Evolutionary conservation across 2,797 vertebrate genomes (phyloP).

Genomic region (Cottoperca gobio): DNA sequence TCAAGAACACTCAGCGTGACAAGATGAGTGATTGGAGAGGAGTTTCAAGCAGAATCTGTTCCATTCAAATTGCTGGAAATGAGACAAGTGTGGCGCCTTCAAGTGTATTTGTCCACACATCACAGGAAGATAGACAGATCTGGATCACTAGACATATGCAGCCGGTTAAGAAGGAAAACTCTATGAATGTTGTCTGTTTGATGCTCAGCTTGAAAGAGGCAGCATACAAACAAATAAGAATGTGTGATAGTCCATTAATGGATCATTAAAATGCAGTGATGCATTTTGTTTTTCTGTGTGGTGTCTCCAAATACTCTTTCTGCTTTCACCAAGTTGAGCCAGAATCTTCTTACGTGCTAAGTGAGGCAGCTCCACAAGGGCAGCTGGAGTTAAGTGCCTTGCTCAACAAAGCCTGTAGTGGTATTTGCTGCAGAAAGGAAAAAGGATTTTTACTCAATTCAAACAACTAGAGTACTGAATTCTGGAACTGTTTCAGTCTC

Average conservation of each 20-base stretch:
- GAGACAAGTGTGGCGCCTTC: conserved; percentile 26
- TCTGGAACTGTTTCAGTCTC: too few species aligned
- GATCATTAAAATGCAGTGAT: background rate
- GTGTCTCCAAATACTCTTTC: too few species aligned
- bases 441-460: too few species aligned
- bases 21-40: conserved; percentile 54
- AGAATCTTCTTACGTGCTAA: too few species aligned
- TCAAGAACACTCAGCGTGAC: conserved; percentile 62
- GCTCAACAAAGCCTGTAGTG: background rate
- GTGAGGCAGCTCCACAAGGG: too few species aligned
- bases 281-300: background rate
- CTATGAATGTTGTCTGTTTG: background rate
- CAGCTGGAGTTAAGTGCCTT: too few species aligned
- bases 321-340: too few species aligned
- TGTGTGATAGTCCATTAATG: background rate
- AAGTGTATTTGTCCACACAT: conserved; percentile 26
- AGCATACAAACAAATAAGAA: background rate
- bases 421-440: background rate
- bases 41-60: conserved; percentile 37
- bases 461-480: background rate
- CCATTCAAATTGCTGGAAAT: conserved; percentile 49
- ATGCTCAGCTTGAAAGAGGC: background rate
- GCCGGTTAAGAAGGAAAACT: background rate
- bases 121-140: conserved; percentile 17
- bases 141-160: conserved; percentile 4